Base-by-base conservation (phyloP, 1,140 invertebrate species). In the Tetramorium alpestre region DNA sequence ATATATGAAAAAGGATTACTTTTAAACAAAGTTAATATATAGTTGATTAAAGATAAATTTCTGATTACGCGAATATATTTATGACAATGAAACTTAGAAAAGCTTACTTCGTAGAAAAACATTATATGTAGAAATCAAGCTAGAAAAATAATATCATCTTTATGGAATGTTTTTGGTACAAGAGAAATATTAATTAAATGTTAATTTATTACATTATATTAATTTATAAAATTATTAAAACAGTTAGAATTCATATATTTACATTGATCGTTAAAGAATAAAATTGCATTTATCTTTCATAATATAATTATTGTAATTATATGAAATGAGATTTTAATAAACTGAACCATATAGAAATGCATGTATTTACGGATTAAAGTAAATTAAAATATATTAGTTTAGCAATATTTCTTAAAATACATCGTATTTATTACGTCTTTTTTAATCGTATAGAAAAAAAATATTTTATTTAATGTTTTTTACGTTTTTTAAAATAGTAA, bases 291-390 rank as follows among this genome's bases (percentile, higher is more conserved):
- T n/a, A 54, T 72, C 6, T 3, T 33, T 49, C 11, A 47, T 49
- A 10, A 3, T 38, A 49, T 67, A 41, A 67, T 70, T 28, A 69
- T 8, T 67, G 16, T 73, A n/a, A 73, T 73, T 73, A 49, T n/a
- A 33, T 8, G 0, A 5, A 16, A n/a, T 69, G 65, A 69, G 22
- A 51, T 72, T 25, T 58, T 8, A 11, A 22, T 58, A 72, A 28
- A 25, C 10, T 3, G 6, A 11, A 70, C 1, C 8, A 72, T 13
- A 51, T 33, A 72, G 10, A 33, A 51, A 51, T 51, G n/a, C 25
- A 18, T 16, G 13, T 33, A 28, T 11, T 16, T 28, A 8, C 44
- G n/a, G 2, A 28, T 25, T 49, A 13, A 22, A 49, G 11, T 58
- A 70, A 70, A 51, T 51, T 28, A 70, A 7, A 44, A 58, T 58